These are phyloP conservation scores for Latrodectus elegans DNA, from an alignment of 2,888 invertebrate species.

Conservation along the genomic window DNA sequence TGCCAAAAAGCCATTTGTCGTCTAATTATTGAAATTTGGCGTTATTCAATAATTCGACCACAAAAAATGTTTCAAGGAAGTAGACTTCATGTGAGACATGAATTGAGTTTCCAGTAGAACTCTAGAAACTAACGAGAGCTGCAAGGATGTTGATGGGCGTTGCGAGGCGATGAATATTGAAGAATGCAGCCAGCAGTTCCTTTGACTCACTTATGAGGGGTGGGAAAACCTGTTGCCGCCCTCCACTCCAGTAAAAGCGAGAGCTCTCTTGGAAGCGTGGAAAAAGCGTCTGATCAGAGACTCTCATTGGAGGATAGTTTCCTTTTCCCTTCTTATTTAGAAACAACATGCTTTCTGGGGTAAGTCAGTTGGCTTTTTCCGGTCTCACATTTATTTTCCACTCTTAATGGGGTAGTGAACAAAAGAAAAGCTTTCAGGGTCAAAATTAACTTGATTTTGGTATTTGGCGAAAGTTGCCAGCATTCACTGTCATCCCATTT, in stretches of 20 bases:
- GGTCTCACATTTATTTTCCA: not conserved
- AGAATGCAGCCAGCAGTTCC: not conserved
- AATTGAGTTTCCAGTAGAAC: no score
- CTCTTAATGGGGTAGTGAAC: not conserved
- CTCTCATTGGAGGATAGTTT: not conserved
- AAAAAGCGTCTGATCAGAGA: constrained; percentile 7
- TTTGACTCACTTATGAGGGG: not conserved
- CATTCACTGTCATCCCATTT: no score
- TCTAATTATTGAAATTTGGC: no score
- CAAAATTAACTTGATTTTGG: no score
- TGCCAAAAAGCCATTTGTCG: no score
- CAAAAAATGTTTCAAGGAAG: no score
- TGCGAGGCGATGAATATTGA: not conserved
- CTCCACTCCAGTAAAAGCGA: not conserved
- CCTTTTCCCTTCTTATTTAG: not conserved
- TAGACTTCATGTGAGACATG: no score
- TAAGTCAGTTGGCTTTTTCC: not conserved
- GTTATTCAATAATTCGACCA: no score
- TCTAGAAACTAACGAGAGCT: no score
- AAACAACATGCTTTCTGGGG: not conserved
- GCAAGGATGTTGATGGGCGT: not conserved
- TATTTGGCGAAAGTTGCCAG: no score
- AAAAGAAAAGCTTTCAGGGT: no score
- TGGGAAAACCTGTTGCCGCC: constrained; percentile 63
- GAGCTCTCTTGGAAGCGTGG: not conserved